Evolutionary conservation across 2,797 vertebrate species (phyloP), one percentile per base, ranked within the genome.

Genomic region (Otolemur crassicaudatus): DNA sequence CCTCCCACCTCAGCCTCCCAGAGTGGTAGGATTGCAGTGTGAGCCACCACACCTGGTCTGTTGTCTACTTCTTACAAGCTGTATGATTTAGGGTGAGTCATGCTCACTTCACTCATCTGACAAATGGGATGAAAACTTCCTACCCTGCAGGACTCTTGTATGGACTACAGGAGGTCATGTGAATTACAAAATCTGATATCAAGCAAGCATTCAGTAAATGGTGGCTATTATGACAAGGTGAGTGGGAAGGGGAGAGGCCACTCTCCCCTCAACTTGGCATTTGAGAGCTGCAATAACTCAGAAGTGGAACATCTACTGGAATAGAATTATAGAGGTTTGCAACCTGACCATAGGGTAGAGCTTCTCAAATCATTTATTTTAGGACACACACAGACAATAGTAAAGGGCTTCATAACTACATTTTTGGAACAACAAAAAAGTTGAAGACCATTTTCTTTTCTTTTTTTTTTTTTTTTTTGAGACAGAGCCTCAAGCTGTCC

Each of bases 301-400:
- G 80, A 87, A 31, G 19, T 84, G 23, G 76, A 19, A 13, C 53
- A n/a, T 65, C 40, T 8, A 2, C 1, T 14, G 58, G 43, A 89
- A 65, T 8, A 34, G 34, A 25, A 27, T 37, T 43, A 12, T 7
- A 61, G 49, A 87, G 67, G 4, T 80, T 81, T 70, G 31, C 69
- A 82, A 61, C 81, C 7, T 20, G 37, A 81, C 46, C 65, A 23
- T 6, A 72, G 9, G 3, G 37, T 2, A 37, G 65, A 75, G 29
- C 7, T 87, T 92, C 91, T 96, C 87, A 67, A 60, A 60, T 37
- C 34, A 56, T 11, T 75, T 63, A 79, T 77, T 94, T 85, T 72
- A 72, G 81, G 72, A 29, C 20, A 61, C 3, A 20, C 25, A 63
- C 2, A 40, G 75, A 91, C 95, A 76, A 92, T 13, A 72, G 22